Percentiles rank a stretch among this genome's conserved stretches.
Evolutionary conservation across 2,888 invertebrate genomes (phyloP).

Genomic region (Rhogogaster chlorosoma): DNA sequence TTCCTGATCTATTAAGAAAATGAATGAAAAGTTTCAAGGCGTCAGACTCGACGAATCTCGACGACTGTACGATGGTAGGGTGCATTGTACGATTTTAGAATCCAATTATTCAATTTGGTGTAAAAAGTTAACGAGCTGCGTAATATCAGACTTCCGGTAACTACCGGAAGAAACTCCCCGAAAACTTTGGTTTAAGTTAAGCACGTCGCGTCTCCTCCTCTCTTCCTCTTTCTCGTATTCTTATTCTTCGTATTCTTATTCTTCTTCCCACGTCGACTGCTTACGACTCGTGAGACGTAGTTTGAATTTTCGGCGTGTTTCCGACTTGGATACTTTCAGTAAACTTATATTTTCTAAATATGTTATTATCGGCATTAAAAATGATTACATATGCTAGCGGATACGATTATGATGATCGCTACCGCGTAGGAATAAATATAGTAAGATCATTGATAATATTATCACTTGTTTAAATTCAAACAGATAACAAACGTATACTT

Average conservation of each 20-base stretch:
- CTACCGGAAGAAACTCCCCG: neutral
- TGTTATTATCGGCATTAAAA: neutral
- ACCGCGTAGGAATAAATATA: neutral
- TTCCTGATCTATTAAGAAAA: neutral
- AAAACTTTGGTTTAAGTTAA: neutral
- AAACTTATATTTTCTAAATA: neutral
- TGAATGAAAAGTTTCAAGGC: neutral
- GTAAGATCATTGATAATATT: neutral
- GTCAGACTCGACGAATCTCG: neutral
- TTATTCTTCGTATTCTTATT: neutral
- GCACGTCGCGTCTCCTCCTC: neutral
- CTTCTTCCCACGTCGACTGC: neutral
- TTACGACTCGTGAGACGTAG: neutral
- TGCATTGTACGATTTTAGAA: neutral
- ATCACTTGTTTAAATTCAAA: neutral
- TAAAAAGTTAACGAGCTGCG: constrained; percentile 53
- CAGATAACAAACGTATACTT: neutral
- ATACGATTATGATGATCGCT: neutral
- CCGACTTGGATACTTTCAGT: neutral
- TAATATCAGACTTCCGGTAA: constrained; percentile 45
- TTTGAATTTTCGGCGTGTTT: neutral
- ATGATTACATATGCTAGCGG: neutral
- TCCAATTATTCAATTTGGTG: constrained; percentile 52
- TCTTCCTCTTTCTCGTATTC: neutral
- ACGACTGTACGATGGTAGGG: neutral